These are phyloP conservation scores for Sipunculus nudus DNA, from an alignment of 2,888 invertebrate species.

Conservation along the genomic window DNA sequence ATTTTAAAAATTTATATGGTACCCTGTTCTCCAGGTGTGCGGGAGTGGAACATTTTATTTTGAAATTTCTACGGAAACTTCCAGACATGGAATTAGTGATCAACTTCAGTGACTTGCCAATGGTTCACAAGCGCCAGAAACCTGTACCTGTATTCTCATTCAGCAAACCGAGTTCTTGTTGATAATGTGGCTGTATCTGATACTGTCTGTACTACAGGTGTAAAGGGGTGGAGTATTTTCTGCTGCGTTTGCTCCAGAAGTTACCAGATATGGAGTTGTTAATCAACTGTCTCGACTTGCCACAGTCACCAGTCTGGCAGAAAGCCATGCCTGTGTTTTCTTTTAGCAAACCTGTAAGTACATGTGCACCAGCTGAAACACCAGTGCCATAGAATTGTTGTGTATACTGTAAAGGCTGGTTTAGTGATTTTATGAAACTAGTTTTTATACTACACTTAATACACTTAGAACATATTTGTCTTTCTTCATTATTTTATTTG, in stretches of 20 bases:
- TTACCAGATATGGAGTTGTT: slow-evolving; percentile 86
- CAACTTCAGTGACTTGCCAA: slow-evolving; percentile 94
- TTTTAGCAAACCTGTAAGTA: slow-evolving; percentile 84
- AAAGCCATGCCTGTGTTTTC: slow-evolving; percentile 85
- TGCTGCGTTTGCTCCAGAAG: slow-evolving; percentile 75
- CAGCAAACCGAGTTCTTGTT: no score
- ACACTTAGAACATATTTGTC: no score
- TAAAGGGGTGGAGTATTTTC: slow-evolving; percentile 88
- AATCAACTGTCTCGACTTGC: slow-evolving; percentile 92
- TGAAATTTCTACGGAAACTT: slow-evolving; percentile 75
- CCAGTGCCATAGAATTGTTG: no score
- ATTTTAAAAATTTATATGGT: no score
- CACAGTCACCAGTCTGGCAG: slow-evolving; percentile 77
- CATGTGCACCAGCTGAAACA: no score
- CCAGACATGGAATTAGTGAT: slow-evolving; percentile 86
- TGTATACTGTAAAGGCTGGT: no score
- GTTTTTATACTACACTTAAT: no score
- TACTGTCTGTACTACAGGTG: no score
- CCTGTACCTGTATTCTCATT: slow-evolving; percentile 90
- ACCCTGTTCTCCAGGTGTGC: no score
- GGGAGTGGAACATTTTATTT: slow-evolving; percentile 89
- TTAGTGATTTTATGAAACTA: no score
- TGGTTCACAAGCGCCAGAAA: slow-evolving; percentile 73
- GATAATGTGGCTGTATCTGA: no score
- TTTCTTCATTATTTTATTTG: no score